These are phyloP conservation scores for Drosophila pectinifera DNA, from an alignment of 1,140 invertebrate genomes.

Conservation along the genomic window DNA sequence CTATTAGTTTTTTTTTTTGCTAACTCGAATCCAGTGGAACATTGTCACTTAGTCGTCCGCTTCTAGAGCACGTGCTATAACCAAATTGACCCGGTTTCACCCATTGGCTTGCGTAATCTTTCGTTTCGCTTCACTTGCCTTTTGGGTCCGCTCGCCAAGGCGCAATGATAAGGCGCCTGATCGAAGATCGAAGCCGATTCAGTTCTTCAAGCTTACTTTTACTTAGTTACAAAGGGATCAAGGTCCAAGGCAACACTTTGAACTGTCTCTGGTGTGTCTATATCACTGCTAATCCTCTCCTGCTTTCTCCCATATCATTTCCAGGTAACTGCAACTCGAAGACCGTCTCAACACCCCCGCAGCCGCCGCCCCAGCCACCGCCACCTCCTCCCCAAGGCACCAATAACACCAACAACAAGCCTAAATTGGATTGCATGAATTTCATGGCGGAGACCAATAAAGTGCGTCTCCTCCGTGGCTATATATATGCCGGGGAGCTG, in stretches of 20 bases:
- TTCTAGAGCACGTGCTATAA: constrained; percentile 26
- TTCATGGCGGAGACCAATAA: constrained; percentile 79
- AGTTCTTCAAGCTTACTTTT: constrained; percentile 18
- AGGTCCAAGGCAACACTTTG: constrained; percentile 27
- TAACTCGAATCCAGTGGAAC: constrained; percentile 1
- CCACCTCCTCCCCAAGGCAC: constrained; percentile 31
- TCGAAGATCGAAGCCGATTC: constrained; percentile 35
- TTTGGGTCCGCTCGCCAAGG: constrained; percentile 45
- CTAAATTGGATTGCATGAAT: constrained; percentile 51
- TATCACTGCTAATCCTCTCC: constrained; percentile 21
- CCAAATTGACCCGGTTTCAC: constrained; percentile 28
- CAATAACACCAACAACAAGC: constrained; percentile 60
- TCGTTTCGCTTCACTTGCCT: constrained; percentile 31
- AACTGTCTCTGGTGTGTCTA: constrained; percentile 4
- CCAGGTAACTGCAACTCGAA: constrained; percentile 47
- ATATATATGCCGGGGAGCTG: constrained; percentile 66
- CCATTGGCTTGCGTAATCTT: constrained; percentile 30
- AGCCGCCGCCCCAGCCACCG: constrained; percentile 22
- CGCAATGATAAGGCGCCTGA: constrained; percentile 43
- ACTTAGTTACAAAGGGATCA: constrained; percentile 36
- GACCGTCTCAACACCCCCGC: constrained; percentile 27
- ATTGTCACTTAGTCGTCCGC: constrained; percentile 4
- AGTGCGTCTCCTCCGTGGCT: constrained; percentile 74
- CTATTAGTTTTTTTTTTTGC: neutral
- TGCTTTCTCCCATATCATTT: constrained; percentile 13